Base-by-base conservation (phyloP, 2,888 invertebrate species). In the Malachius bipustulatus region DNA sequence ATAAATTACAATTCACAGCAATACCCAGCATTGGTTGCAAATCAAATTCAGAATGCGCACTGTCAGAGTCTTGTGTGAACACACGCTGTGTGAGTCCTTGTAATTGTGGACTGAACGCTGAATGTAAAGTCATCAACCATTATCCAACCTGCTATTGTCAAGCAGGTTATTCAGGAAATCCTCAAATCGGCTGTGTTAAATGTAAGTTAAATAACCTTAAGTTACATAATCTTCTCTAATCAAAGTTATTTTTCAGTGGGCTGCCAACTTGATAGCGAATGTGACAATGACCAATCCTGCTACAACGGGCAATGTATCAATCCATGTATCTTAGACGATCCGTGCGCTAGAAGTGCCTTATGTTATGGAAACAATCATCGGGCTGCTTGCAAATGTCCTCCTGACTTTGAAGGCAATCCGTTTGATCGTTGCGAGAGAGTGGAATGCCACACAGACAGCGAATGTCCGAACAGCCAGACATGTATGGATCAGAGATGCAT, bases 61-160 rank as follows among this genome's bases (percentile, higher is more conserved):
- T 76, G 38, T 77, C 82, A 16, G 82, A 87, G 63, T 79, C 88
- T 2, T 91, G 90, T 55, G 71, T 88, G 34, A 89, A 88, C 52
- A 69, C 73, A 19, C 67, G 73, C 12, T 90, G 89, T 55, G 74
- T 80, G 6, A 80, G 76, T 53, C 90, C 90, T 1, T 90, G 90
- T 55, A 81, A 81, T 50, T 88, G 88, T 51, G 90, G 89, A 31
- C 67, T 74, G 2, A 77, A 85, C 53, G 78, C 90, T 3, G 81
- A 84, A 47, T 91, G 91, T 56, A 69, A 69, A 39, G 84, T 90
- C 8, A 66, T 74, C 34, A 77, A 83, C 59, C 90, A 91, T 56
- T 83, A 85, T 61, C 85, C 89, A 10, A 77, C 82, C 10, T 91
- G 90, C 57, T 77, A 71, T 50, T 91, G 90, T 57, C 71, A 73